Evolutionary conservation across 2,797 vertebrate species (phyloP).

Genomic region (Gymnocypris eckloni): DNA sequence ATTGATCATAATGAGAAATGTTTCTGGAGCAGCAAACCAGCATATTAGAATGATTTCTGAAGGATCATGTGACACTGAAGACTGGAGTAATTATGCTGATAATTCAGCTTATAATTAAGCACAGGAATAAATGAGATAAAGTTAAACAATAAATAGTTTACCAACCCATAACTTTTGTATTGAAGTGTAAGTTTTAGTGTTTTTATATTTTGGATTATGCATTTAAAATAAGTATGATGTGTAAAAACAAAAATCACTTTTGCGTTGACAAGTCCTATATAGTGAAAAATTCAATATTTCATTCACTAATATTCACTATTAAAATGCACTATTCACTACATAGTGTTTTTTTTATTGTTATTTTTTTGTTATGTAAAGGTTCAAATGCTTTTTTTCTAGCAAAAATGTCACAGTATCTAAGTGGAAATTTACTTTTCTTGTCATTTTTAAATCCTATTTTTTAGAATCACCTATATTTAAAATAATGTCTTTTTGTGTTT

Average conservation of each 20-base stretch:
- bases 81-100: not conserved
- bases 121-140: not conserved
- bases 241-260: not conserved
- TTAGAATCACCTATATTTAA: not conserved
- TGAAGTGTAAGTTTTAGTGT: not conserved
- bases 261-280: not conserved
- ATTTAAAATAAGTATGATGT: not conserved
- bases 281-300: not conserved
- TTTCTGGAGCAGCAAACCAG: not conserved
- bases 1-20: not conserved
- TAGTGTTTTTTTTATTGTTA: not conserved
- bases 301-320: too few species aligned
- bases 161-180: too few species aligned
- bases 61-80: not conserved
- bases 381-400: not conserved
- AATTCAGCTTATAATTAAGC: not conserved
- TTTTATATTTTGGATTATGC: not conserved
- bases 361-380: not conserved
- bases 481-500: constrained; percentile 55
- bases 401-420: not conserved
- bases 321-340: too few species aligned
- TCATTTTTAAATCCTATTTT: not conserved
- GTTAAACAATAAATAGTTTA: not conserved
- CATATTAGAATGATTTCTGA: not conserved
- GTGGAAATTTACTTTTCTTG: not conserved